phyloP scores from a whole-genome alignment of 2,113 vertebrate species.

The Passer montanus region DNA sequence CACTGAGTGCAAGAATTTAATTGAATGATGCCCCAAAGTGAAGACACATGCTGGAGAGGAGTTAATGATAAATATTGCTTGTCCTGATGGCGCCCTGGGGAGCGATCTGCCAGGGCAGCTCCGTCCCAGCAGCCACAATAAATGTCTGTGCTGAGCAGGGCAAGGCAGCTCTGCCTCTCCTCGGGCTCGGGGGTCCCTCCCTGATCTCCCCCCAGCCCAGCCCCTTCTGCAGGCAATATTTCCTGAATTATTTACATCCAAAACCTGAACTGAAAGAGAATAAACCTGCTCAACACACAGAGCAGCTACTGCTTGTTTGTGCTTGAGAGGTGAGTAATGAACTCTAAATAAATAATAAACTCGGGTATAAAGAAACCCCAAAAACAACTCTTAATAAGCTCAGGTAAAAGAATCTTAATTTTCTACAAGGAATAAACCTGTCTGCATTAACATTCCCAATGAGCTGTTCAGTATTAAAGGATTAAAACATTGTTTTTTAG shows the following conservation, averaged over 20 bases:
- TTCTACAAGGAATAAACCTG: conserved; percentile 30
- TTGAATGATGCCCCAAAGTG: conserved; percentile 57
- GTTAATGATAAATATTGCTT: conserved; percentile 83
- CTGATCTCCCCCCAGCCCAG: conserved; percentile 4
- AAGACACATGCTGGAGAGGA: conserved; percentile 72
- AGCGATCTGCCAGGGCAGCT: conserved; percentile 87
- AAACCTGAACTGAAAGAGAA: conserved; percentile 57
- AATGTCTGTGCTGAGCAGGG: conserved; percentile 82
- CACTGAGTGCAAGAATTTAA: neutral
- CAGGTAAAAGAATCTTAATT: conserved; percentile 70
- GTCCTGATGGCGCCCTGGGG: conserved; percentile 82
- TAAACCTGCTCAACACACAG: conserved; percentile 73
- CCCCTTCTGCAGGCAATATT: conserved; percentile 55
- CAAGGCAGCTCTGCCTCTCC: conserved; percentile 75
- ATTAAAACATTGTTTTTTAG: neutral
- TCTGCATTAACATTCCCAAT: neutral
- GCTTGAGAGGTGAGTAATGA: conserved; percentile 60
- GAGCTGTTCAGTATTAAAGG: neutral
- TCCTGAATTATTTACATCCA: conserved; percentile 58
- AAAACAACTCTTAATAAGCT: no score
- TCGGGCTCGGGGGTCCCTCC: conserved; percentile 74
- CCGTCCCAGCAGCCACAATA: conserved; percentile 87
- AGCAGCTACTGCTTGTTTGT: conserved; percentile 70
- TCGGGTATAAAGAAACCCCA: neutral
- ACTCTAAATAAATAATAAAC: neutral